phyloP scores from a whole-genome alignment of 2,888 invertebrate species.

The Andrena chrysosceles region DNA sequence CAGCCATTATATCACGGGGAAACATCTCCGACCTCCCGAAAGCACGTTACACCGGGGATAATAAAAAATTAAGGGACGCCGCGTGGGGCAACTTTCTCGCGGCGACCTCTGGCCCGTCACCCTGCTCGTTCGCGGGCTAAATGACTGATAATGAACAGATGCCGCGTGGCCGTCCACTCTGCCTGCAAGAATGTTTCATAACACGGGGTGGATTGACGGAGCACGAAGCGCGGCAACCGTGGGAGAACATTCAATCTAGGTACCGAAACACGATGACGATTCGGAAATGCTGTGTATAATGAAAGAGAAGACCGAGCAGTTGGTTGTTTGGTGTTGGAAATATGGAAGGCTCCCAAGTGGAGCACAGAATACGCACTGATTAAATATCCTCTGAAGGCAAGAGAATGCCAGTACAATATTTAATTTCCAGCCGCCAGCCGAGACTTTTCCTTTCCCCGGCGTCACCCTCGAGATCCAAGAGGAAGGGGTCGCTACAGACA shows the following conservation, averaged over 20 bases:
- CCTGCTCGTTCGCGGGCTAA: conserved; percentile 24
- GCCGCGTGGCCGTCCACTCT: background rate
- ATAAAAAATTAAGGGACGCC: conserved; percentile 61
- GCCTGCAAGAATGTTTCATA: background rate
- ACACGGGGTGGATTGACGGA: conserved; percentile 23
- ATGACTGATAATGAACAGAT: conserved; percentile 41
- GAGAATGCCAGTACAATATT: background rate
- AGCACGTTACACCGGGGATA: conserved; percentile 34
- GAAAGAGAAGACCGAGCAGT: too few species aligned
- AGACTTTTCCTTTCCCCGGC: conserved; percentile 7
- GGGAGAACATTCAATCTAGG: too few species aligned
- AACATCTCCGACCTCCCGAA: conserved; percentile 45
- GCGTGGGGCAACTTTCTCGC: background rate
- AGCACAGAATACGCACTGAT: background rate
- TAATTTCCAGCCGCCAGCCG: background rate
- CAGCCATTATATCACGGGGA: conserved; percentile 60
- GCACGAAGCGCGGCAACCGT: background rate
- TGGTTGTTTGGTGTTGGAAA: too few species aligned
- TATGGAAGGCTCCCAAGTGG: too few species aligned
- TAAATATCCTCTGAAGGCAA: background rate
- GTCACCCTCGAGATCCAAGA: background rate
- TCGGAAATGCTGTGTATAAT: too few species aligned
- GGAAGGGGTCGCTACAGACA: conserved; percentile 14
- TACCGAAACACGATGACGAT: too few species aligned
- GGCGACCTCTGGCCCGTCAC: background rate